Conservation (phyloP, 2,888 invertebrate genomes). For the Drosophila tanythrix region DNA sequence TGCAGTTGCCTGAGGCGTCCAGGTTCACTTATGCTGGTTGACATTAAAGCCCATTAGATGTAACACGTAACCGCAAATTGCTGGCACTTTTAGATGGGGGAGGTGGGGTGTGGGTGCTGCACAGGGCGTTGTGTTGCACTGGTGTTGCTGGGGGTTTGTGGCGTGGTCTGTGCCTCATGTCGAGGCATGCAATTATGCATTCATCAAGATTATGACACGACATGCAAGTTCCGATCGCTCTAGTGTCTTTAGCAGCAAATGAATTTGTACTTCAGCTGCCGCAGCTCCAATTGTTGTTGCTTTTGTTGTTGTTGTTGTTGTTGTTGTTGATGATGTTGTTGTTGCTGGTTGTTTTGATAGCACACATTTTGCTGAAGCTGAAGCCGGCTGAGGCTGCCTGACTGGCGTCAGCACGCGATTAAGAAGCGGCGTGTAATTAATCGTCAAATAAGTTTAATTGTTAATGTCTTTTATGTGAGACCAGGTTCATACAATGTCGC, state of each 20-base stretch:
- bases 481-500: slow-evolving; percentile 61
- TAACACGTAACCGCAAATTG: slow-evolving; percentile 51
- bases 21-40: slow-evolving; percentile 78
- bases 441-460: slow-evolving; percentile 83
- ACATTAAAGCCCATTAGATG: slow-evolving; percentile 66
- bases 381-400: slow-evolving; percentile 9
- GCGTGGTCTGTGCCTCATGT: slow-evolving; percentile 40
- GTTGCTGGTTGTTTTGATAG: slow-evolving; percentile 67
- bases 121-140: slow-evolving; percentile 8
- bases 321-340: slow-evolving; percentile 12
- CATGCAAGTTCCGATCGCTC: slow-evolving; percentile 77
- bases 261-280: slow-evolving; percentile 74
- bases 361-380: slow-evolving; percentile 70
- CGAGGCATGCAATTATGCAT: slow-evolving; percentile 82
- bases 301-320: slow-evolving; percentile 13
- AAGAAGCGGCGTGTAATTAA: slow-evolving; percentile 80
- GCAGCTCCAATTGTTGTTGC: slow-evolving; percentile 28
- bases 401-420: slow-evolving; percentile 76
- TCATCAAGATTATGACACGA: slow-evolving; percentile 84
- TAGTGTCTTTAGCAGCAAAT: slow-evolving; percentile 74
- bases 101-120: background rate
- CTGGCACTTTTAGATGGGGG: slow-evolving; percentile 13
- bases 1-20: background rate
- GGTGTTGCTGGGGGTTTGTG: background rate
- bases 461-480: slow-evolving; percentile 76